Base-by-base conservation (phyloP, 2,888 invertebrate genomes). In the Exephanes ischioxanthus region DNA sequence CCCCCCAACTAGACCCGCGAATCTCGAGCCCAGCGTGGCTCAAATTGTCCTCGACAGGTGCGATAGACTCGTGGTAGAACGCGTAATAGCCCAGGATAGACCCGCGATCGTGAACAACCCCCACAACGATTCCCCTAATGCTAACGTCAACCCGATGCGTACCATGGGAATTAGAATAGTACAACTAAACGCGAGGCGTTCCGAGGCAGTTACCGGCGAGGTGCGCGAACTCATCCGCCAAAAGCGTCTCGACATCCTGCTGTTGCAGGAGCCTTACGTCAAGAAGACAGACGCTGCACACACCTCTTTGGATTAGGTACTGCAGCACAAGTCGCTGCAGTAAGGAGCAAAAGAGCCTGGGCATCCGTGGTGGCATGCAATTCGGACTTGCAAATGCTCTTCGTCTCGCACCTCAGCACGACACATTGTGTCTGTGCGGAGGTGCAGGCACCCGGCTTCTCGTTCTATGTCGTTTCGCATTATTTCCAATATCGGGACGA, bases 211-310 rank as follows among this genome's bases (percentile, higher is more conserved):
- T 0, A 81, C 71, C 1, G 78, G 75, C 0, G 86, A 88, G 37
- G 71, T 88, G 48, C 48, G 84, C 61, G 33, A 80, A 61, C 68
- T 83, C 6, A 58, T 67, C 9, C 14, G 19, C 22, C 37, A 73
- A 1, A 81, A 83, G 73, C 71, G 51, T 5, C 71, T 85, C 0
- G 84, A 85, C 51, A 67, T 87, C 6, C 67, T 85, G 53, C 73
- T 86, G 3, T 61, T 87, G 51, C 87, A 87, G 80, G 87, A 86
- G 45, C 86, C 87, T 5, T 30, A 71, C 19, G 78, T 73, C 53
- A n/a, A 30, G 16, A 55, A 19, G 67, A 67, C 75, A 19, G 79
- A 51, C 19, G 37, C 76, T 6, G 19, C 16, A 19, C 41, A 77
- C 19, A 58, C 61, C 1, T 19, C 77, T 22, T 33, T 2, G 80